Evolutionary conservation across 2,797 vertebrate genomes (phyloP).

Genomic region (Sitta carolinensis): DNA sequence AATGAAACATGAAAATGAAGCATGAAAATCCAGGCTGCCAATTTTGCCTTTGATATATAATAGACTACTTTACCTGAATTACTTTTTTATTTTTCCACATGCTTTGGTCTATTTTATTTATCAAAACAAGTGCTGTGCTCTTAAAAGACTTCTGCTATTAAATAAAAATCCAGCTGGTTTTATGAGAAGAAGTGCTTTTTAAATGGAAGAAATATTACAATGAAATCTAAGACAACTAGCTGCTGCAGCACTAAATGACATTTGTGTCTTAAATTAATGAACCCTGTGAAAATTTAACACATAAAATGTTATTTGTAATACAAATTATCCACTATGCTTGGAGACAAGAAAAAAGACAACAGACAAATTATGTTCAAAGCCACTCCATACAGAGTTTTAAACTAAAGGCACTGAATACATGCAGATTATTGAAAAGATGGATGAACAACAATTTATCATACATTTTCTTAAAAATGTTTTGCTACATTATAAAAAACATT

Average conservation of each 20-base stretch:
- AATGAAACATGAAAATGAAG: background rate
- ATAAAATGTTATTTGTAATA: background rate
- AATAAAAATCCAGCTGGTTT: background rate
- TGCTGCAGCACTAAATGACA: background rate
- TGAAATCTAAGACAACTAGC: background rate
- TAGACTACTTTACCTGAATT: background rate
- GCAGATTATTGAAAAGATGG: background rate
- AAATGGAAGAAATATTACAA: background rate
- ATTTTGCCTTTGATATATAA: background rate
- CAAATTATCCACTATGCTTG: background rate
- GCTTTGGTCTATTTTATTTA: background rate
- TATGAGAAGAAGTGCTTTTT: background rate
- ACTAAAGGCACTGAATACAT: background rate
- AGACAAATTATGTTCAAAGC: background rate
- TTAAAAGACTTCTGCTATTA: background rate
- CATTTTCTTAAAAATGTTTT: background rate
- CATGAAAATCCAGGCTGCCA: background rate
- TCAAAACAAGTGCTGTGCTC: background rate
- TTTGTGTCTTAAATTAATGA: background rate
- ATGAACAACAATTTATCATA: background rate
- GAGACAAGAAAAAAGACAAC: background rate
- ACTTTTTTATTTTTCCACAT: background rate
- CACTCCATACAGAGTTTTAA: background rate
- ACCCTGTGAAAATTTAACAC: background rate
- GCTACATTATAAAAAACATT: background rate